phyloP scores from a whole-genome alignment of 2,888 invertebrate genomes.

The Lacanobia oleracea region DNA sequence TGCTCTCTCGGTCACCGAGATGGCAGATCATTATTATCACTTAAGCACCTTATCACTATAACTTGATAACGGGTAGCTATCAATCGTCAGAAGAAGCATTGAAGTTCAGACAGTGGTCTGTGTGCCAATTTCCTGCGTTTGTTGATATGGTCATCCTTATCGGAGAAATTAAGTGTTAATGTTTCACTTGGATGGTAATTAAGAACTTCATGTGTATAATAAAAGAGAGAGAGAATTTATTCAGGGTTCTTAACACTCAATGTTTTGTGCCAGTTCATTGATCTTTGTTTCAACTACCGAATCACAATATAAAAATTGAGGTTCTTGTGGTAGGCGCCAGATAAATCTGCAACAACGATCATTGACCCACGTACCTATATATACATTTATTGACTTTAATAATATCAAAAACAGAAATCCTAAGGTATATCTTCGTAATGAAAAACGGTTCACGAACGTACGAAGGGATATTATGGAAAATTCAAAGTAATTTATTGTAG shows the following conservation, averaged over 20 bases:
- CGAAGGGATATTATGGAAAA: no score
- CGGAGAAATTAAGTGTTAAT: conserved; percentile 11
- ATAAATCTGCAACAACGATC: no score
- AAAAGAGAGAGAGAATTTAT: background rate
- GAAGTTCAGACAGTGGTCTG: conserved; percentile 40
- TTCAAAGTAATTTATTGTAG: no score
- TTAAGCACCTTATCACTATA: conserved; percentile 33
- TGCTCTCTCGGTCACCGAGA: conserved; percentile 37
- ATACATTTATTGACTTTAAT: no score
- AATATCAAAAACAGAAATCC: no score
- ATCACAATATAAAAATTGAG: no score
- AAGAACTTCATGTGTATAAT: conserved; percentile 8
- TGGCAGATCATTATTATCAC: conserved; percentile 51
- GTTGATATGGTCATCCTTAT: conserved; percentile 7
- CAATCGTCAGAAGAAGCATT: conserved; percentile 24
- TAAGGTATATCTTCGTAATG: no score
- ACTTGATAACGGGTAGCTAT: conserved; percentile 28
- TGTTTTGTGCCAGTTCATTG: background rate
- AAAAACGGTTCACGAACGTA: no score
- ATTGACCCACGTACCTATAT: no score
- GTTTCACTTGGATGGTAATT: background rate
- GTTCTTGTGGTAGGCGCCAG: no score
- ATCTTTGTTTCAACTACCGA: no score
- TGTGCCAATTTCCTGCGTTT: conserved; percentile 42
- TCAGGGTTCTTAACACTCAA: background rate